A percentile compares a stretch with the other conserved stretches of the same genome.
Evolutionary conservation across 2,113 vertebrate genomes (phyloP).

Genomic region (Excalfactoria chinensis): DNA sequence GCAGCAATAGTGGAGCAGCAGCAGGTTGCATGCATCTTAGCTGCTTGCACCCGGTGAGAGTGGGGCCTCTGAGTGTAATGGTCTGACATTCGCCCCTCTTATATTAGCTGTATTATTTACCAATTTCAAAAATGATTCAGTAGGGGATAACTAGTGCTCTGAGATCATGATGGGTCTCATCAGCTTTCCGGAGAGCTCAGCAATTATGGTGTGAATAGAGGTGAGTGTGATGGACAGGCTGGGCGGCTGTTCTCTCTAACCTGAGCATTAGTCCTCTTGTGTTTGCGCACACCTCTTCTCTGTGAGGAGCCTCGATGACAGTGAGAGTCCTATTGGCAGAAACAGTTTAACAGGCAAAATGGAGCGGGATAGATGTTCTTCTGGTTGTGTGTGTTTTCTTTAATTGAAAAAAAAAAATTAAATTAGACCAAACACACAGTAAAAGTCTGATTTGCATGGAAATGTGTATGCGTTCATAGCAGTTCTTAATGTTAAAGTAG

Average conservation of each 20-base stretch:
- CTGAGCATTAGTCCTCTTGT: not conserved
- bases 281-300: not conserved
- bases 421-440: slow-evolving; percentile 9
- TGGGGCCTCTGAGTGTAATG: not conserved
- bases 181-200: not conserved
- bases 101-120: slow-evolving; percentile 26
- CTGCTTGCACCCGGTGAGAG: not conserved
- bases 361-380: not conserved
- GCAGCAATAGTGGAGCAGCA: not conserved
- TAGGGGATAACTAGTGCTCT: slow-evolving; percentile 11
- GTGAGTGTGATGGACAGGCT: fast-evolving
- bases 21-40: not conserved
- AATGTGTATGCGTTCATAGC: not conserved
- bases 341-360: not conserved
- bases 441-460: slow-evolving; percentile 28
- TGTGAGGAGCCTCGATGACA: not conserved
- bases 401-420: not conserved
- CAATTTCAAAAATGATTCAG: slow-evolving; percentile 30
- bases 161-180: slow-evolving; percentile 12
- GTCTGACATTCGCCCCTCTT: not conserved
- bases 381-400: not conserved
- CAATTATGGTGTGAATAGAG: slow-evolving; percentile 25
- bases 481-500: slow-evolving; percentile 9
- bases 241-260: not conserved
- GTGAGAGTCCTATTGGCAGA: not conserved